A percentile compares a stretch with the other conserved stretches of the same genome.
Conservation (phyloP, 2,113 vertebrate species). For the Meles meles region DNA sequence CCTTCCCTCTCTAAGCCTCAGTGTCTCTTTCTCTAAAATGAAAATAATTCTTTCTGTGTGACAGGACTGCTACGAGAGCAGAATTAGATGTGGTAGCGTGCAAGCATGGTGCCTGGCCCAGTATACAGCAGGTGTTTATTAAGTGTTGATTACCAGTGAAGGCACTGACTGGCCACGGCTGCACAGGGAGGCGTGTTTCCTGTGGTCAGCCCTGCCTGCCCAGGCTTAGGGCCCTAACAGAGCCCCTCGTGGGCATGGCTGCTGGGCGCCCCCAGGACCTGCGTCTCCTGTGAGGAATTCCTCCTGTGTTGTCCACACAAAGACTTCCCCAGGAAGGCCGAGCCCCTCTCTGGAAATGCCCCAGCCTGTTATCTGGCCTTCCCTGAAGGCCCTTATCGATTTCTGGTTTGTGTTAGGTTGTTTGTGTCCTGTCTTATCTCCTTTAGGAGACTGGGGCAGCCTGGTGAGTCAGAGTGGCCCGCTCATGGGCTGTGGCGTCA, state of each 20-base stretch:
- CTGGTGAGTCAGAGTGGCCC: neutral
- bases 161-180: neutral
- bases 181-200: neutral
- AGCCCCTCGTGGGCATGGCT: neutral
- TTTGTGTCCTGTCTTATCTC: constrained; percentile 25
- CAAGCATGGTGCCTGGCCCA: neutral
- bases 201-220: neutral
- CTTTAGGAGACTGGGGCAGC: neutral
- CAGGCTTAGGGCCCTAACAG: neutral
- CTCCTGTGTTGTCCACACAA: neutral
- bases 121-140: neutral
- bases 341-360: neutral
- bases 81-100: neutral
- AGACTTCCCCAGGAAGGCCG: neutral
- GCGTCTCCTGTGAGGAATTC: neutral
- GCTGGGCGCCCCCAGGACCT: neutral
- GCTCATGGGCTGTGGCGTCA: neutral
- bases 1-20: neutral
- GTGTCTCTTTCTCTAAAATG: neutral
- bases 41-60: neutral
- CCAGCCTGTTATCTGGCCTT: neutral
- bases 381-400: neutral
- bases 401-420: constrained; percentile 27
- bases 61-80: neutral
- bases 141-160: neutral